Percentiles rank a stretch among this genome's conserved stretches.
Conservation (phyloP, 2,888 invertebrate genomes). For the Nomada fucata region DNA sequence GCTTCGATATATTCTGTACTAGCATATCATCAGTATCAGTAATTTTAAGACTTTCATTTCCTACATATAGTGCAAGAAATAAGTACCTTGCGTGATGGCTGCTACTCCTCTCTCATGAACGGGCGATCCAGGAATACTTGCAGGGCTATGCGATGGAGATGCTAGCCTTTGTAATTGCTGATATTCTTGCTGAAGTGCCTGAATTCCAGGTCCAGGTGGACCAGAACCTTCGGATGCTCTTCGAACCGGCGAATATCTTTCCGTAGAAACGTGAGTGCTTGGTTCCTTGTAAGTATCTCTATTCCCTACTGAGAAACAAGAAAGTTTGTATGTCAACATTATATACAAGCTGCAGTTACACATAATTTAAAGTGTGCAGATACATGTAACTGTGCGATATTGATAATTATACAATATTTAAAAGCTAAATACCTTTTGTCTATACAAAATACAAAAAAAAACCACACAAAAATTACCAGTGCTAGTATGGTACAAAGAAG, state of each 20-base stretch:
- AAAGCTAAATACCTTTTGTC: constrained; percentile 21
- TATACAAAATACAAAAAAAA: constrained; percentile 36
- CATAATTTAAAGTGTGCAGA: constrained; percentile 16
- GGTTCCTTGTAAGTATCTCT: constrained; percentile 87
- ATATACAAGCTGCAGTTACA: neutral
- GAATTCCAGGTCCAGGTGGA: constrained; percentile 86
- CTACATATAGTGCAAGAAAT: constrained; percentile 5
- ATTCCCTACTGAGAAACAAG: constrained; percentile 77
- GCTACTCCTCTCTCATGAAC: constrained; percentile 84
- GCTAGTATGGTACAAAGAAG: constrained; percentile 82
- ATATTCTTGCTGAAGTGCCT: constrained; percentile 91
- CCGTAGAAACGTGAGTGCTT: constrained; percentile 85
- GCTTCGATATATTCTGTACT: too few relatives aligned
- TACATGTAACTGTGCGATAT: constrained; percentile 16
- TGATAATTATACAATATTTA: constrained; percentile 11
- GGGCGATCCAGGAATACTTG: constrained; percentile 83
- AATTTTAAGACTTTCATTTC: too few relatives aligned
- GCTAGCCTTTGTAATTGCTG: constrained; percentile 89
- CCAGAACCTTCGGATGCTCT: constrained; percentile 93
- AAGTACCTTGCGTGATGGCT: constrained; percentile 86
- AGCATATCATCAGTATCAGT: too few relatives aligned
- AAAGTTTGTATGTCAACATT: constrained; percentile 16
- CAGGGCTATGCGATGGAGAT: constrained; percentile 83
- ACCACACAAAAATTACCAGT: constrained; percentile 78
- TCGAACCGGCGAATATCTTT: constrained; percentile 95